Base-by-base conservation (phyloP, 2,888 invertebrate genomes). In the Liodrosophila aerea region DNA sequence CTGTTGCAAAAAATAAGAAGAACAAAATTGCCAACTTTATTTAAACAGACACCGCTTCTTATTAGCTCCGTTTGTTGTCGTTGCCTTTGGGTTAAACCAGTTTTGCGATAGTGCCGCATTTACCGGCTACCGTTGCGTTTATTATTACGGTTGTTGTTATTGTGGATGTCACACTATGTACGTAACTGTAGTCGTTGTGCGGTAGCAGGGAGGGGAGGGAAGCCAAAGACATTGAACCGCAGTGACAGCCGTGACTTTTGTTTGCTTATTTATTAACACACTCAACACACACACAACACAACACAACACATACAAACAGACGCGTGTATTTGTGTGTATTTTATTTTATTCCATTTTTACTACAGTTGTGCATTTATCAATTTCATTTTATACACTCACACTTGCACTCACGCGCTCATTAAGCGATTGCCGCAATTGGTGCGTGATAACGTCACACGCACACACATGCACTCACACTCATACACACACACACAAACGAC, bases 201-300 rank as follows among this genome's bases (percentile, higher is more conserved):
- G n/a, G n/a, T n/a, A n/a, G n/a, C 22, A 5, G 22, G 22, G 22
- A 4, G 3, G 22, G 22, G 22, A n/a, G 22, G 22, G 44, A 41
- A 37, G 39, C 56, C 37, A 57, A 59, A 76, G 76, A 77, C 82
- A 77, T 82, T 82, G 82, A 77, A 77, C 80, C 76, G 67, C 64
- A 62, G 60, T 76, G 80, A 63, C 76, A 78, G 67, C 69, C 78
- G 66, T 76, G 76, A 76, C 82, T 82, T 76, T 77, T 82, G 67
- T 78, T 77, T 75, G 70, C 63, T 61, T 75, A 64, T 78, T 73
- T 59, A 56, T 71, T 67, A 75, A 73, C 78, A 78, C 73, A 63
- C 56, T 59, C 53, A 41, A 39, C 46, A 18, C 13, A 46, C 22
- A 18, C 16, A 15, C 12, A 39, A 33, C n/a, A n/a, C n/a, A n/a